These are phyloP conservation scores for Clangula hyemalis DNA, from an alignment of 2,797 vertebrate genomes.

Conservation along the genomic window DNA sequence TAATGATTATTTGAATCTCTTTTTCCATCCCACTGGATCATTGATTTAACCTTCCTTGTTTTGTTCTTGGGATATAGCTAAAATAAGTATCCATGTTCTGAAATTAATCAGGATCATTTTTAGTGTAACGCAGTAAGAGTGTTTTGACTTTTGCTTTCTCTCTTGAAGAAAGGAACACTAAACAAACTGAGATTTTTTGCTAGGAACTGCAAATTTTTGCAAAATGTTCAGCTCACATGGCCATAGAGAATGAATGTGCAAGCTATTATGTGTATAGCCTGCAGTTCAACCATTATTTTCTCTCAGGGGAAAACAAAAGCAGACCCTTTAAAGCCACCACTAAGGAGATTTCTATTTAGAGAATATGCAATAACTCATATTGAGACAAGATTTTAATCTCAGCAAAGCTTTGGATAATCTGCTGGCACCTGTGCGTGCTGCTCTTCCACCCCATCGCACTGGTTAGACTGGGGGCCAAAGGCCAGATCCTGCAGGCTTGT, in stretches of 20 bases:
- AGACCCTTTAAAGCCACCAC: conserved; percentile 57
- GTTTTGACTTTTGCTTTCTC: neutral
- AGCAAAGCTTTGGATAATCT: conserved; percentile 71
- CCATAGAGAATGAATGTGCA: neutral
- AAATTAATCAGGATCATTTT: conserved; percentile 24
- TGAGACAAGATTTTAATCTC: conserved; percentile 73
- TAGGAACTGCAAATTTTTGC: neutral
- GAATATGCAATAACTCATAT: conserved; percentile 72
- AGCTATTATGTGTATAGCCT: neutral
- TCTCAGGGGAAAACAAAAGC: conserved; percentile 37
- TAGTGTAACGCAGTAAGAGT: neutral
- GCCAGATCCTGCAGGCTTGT: neutral
- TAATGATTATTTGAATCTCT: conserved; percentile 67
- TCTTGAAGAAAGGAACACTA: neutral
- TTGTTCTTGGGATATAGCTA: conserved; percentile 30
- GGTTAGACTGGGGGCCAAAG: conserved; percentile 35
- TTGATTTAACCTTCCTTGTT: conserved; percentile 50
- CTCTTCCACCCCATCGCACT: conserved; percentile 41
- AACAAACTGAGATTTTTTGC: neutral
- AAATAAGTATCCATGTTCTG: neutral
- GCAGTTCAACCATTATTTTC: neutral
- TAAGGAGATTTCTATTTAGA: conserved; percentile 71
- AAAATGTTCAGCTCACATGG: neutral
- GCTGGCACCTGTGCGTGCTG: conserved; percentile 64
- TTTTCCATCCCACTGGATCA: conserved; percentile 41